Conservation (phyloP, 2,888 invertebrate species). For the Cordylochernes scorpioides region DNA sequence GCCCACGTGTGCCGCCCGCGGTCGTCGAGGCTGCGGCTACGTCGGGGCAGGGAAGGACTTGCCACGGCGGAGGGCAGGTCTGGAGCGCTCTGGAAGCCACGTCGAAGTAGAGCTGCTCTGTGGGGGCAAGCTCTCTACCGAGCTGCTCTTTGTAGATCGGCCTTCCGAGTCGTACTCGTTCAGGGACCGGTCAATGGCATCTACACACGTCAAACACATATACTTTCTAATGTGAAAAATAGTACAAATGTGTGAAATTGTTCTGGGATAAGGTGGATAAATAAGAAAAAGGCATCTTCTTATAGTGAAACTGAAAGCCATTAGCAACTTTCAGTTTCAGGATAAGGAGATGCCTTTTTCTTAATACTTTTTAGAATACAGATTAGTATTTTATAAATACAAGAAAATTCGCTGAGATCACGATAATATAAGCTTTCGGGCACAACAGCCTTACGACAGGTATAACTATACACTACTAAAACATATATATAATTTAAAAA, state of each 20-base stretch:
- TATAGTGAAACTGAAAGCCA: too few relatives aligned
- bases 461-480: not conserved
- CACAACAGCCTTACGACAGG: too few relatives aligned
- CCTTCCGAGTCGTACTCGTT: constrained; percentile 16
- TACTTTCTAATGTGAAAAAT: not conserved
- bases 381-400: not conserved
- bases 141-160: constrained; percentile 14
- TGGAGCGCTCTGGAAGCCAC: constrained; percentile 6
- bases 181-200: constrained; percentile 18
- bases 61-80: constrained; percentile 3
- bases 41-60: constrained; percentile 2
- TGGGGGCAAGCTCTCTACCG: constrained; percentile 14
- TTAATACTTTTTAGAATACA: too few relatives aligned
- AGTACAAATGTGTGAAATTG: too few relatives aligned
- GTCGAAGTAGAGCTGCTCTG: constrained; percentile 13
- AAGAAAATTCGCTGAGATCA: not conserved
- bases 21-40: constrained; percentile 38
- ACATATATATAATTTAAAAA: too few relatives aligned
- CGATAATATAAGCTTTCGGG: too few relatives aligned
- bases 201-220: constrained; percentile 2
- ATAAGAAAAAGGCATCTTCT: too few relatives aligned
- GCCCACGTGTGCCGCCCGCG: constrained; percentile 19
- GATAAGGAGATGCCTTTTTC: too few relatives aligned
- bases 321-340: too few relatives aligned
- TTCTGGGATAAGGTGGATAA: too few relatives aligned